Base-by-base conservation (phyloP, 2,113 vertebrate genomes). In the Noctilio leporinus region DNA sequence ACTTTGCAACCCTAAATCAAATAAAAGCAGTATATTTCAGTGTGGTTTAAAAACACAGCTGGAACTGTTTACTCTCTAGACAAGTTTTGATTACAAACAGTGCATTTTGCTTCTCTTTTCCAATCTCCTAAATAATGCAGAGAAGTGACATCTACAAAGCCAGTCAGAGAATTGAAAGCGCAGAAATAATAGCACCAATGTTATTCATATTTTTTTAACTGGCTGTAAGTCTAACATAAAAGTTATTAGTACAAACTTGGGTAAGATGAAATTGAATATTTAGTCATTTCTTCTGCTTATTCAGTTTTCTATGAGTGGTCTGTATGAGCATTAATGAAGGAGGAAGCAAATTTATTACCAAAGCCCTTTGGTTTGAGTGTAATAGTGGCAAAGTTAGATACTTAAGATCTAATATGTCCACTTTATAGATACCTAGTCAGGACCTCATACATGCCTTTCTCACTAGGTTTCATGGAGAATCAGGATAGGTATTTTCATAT, bases 1-100 rank as follows among this genome's bases (percentile, higher is more conserved):
- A 64, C 22, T 75, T 82, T 87, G 45, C 64, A 89, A 85, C 40
- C 49, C 33, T 89, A 82, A 93, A 91, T 88, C 69, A 96, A 89
- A 86, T 92, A 92, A 94, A 94, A 93, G 28, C 33, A 55, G n/a
- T 69, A 8, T 12, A 62, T 92, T 88, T 94, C 33, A 76, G 26
- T 49, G 22, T 53, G 7, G 76, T 80, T 88, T 91, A 59, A 86
- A 91, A 93, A 89, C 78, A 92, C 67, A 94, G 57, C 69, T 89
- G 84, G 22, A 87, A 73, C 28, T 96, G 51, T 89, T 96, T 92
- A 83, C 55, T 78, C 45, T 92, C 78, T 26, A 86, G 86, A 87
- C 4, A 43, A 83, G 59, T 89, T 95, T 95, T 92, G 55, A 82
- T 89, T 95, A 64, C 57, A 91, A 92, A 88, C 45, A 75, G 59